These are phyloP conservation scores for Porites rus DNA, from an alignment of 92 coral and sea anemone species.

Conservation along the genomic window DNA sequence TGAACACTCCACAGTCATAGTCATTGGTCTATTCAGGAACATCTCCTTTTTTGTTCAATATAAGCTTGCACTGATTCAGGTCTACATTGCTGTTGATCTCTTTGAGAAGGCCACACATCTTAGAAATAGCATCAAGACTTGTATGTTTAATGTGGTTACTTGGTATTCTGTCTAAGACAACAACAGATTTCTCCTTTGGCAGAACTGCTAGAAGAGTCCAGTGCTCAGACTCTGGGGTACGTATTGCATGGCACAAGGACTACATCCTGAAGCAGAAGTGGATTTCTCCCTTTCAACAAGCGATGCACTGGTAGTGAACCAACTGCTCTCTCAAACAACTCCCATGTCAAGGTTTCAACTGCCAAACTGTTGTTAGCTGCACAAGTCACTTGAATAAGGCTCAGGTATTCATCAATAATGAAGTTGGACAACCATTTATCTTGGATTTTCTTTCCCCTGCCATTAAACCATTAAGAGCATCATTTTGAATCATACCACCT, in stretches of 20 bases:
- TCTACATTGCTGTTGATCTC: conserved; percentile 47
- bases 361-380: conserved; percentile 21
- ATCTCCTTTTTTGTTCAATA: conserved; percentile 44
- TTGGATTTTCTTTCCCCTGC: conserved; percentile 18
- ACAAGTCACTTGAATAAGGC: conserved; percentile 25
- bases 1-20: conserved; percentile 55
- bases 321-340: conserved; percentile 52
- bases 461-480: conserved; percentile 47
- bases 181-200: conserved; percentile 49
- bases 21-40: conserved; percentile 41
- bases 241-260: conserved; percentile 68
- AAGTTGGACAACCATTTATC: conserved; percentile 56
- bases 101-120: conserved; percentile 51
- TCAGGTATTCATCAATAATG: conserved; percentile 58
- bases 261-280: conserved; percentile 49
- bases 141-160: conserved; percentile 59
- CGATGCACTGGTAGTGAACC: conserved; percentile 31
- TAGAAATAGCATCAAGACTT: conserved; percentile 34
- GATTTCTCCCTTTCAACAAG: conserved; percentile 29
- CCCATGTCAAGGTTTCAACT: conserved; percentile 63
- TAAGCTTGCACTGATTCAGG: conserved; percentile 39
- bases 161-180: conserved; percentile 60
- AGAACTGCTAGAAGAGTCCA: conserved; percentile 63
- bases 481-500: conserved; percentile 24
- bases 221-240: conserved; percentile 56